Conservation (phyloP, 2,888 invertebrate genomes). For the Pelosia muscerda region DNA sequence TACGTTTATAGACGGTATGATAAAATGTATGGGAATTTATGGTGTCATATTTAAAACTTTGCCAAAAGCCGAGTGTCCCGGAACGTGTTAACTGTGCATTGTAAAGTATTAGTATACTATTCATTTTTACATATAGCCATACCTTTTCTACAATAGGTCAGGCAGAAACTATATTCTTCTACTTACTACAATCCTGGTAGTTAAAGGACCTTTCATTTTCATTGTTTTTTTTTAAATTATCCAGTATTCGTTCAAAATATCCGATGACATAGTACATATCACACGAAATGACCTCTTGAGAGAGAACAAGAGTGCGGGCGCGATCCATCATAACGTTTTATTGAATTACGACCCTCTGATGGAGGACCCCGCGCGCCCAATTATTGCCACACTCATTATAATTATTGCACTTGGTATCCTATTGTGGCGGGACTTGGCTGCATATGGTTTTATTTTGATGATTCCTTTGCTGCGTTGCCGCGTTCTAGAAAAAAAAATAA, state of each 20-base stretch:
- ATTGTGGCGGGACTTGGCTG: constrained; percentile 27
- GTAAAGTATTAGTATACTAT: too few species aligned
- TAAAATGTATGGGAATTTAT: too few species aligned
- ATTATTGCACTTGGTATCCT: constrained; percentile 59
- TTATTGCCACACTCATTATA: constrained; percentile 63
- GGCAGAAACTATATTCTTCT: too few species aligned
- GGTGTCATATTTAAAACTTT: too few species aligned
- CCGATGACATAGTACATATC: constrained; percentile 11
- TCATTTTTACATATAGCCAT: too few species aligned
- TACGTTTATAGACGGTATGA: too few species aligned
- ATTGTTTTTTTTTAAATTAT: neutral
- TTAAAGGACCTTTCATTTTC: too few species aligned
- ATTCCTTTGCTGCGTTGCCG: neutral
- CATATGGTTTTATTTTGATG: constrained; percentile 14
- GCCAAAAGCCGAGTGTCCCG: too few species aligned
- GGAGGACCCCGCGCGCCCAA: constrained; percentile 55
- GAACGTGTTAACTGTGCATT: too few species aligned
- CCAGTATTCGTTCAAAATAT: neutral
- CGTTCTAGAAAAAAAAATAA: neutral
- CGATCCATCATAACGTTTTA: constrained; percentile 71
- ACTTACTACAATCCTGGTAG: too few species aligned
- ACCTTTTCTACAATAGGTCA: too few species aligned
- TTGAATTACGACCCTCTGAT: constrained; percentile 68
- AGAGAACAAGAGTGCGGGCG: constrained; percentile 51
- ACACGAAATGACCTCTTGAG: constrained; percentile 39